Evolutionary conservation across 2,888 invertebrate species (phyloP).

Genomic region (Acanthosoma haemorrhoidale): DNA sequence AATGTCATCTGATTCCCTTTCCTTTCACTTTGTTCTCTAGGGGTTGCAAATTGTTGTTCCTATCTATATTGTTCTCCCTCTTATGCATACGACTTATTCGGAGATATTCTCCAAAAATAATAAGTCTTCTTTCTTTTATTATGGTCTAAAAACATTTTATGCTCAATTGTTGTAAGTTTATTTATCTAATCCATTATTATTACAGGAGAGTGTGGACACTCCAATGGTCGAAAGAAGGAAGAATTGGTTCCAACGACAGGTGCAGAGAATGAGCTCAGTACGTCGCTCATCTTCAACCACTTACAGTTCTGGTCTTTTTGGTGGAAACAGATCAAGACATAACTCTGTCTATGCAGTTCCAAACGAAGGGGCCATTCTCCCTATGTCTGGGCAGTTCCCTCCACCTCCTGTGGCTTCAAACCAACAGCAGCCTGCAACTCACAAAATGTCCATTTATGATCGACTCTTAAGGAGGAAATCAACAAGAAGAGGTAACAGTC

Average conservation of each 20-base stretch:
- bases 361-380: conserved; percentile 27
- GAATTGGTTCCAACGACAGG: conserved; percentile 82
- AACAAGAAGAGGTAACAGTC: conserved; percentile 48
- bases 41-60: no score
- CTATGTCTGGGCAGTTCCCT: conserved; percentile 33
- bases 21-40: no score
- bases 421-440: conserved; percentile 39
- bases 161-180: no score
- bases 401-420: conserved; percentile 23
- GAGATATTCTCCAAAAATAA: no score
- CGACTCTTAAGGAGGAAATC: conserved; percentile 76
- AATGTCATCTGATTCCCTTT: no score
- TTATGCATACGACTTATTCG: no score
- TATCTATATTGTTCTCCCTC: background rate
- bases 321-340: conserved; percentile 59
- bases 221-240: conserved; percentile 78
- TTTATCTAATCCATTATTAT: conserved; percentile 34
- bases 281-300: conserved; percentile 80
- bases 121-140: no score
- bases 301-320: conserved; percentile 74
- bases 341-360: conserved; percentile 64
- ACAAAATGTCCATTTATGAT: conserved; percentile 79
- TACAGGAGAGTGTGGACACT: conserved; percentile 82
- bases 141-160: no score
- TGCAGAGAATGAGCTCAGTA: conserved; percentile 79